phyloP scores from a whole-genome alignment of 2,797 vertebrate species.

The Xiphorhynchus erythropygius region DNA sequence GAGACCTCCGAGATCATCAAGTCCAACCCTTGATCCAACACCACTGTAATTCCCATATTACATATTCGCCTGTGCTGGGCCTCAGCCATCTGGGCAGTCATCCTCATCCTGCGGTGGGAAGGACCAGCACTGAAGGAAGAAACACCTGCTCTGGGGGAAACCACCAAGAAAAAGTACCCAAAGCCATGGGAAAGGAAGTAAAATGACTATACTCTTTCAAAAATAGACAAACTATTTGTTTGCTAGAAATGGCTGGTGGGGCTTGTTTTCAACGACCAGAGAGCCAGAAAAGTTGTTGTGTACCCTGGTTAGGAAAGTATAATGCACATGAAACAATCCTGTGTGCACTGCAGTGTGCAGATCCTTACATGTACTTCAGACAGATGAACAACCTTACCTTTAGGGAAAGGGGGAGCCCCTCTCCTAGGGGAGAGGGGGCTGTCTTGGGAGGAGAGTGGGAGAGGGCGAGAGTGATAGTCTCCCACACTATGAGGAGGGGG shows the following conservation, averaged over 20 bases:
- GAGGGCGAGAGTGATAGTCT: not conserved
- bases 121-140: not conserved
- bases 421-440: not conserved
- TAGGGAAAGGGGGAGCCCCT: not conserved
- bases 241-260: not conserved
- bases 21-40: too few relatives aligned
- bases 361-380: not conserved
- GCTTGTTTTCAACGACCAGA: not conserved
- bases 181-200: not conserved
- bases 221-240: not conserved
- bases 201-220: not conserved
- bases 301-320: not conserved
- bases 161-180: not conserved
- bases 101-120: not conserved
- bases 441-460: not conserved
- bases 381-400: not conserved
- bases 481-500: not conserved
- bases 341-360: not conserved
- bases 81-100: not conserved
- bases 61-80: accelerated
- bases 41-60: too few relatives aligned
- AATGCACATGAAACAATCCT: not conserved
- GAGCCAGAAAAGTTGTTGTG: not conserved
- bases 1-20: too few relatives aligned
- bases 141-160: not conserved